These are phyloP conservation scores for Pteropus rufus DNA, from an alignment of 2,797 vertebrate genomes.

Conservation along the genomic window DNA sequence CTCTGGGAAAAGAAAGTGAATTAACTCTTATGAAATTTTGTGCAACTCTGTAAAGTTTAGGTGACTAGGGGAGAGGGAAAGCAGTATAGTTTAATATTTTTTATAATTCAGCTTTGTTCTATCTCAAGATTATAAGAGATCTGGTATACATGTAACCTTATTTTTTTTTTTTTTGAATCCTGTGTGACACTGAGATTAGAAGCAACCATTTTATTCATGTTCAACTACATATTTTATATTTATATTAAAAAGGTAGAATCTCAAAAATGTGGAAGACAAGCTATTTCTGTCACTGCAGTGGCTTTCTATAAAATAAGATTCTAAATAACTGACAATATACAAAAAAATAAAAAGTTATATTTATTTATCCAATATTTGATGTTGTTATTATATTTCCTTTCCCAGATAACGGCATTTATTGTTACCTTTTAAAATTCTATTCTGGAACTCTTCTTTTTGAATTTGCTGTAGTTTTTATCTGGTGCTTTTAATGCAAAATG, in stretches of 20 bases:
- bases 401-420: neutral
- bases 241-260: neutral
- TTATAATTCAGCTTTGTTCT: neutral
- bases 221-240: neutral
- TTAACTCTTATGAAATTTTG: neutral
- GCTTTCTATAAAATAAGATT: slow-evolving; percentile 1
- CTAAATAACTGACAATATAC: neutral
- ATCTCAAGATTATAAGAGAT: neutral
- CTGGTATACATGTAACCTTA: neutral
- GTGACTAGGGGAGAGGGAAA: neutral
- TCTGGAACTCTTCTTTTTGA: neutral
- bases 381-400: neutral
- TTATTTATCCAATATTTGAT: neutral
- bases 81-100: neutral
- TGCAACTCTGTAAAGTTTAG: neutral
- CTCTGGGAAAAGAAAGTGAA: neutral
- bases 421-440: neutral
- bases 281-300: neutral
- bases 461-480: neutral
- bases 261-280: neutral
- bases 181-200: neutral
- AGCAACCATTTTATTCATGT: neutral
- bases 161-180: neutral
- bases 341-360: neutral
- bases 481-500: neutral